Base-by-base conservation (phyloP, 2,113 vertebrate genomes). In the Brachionichthys hirsutus region DNA sequence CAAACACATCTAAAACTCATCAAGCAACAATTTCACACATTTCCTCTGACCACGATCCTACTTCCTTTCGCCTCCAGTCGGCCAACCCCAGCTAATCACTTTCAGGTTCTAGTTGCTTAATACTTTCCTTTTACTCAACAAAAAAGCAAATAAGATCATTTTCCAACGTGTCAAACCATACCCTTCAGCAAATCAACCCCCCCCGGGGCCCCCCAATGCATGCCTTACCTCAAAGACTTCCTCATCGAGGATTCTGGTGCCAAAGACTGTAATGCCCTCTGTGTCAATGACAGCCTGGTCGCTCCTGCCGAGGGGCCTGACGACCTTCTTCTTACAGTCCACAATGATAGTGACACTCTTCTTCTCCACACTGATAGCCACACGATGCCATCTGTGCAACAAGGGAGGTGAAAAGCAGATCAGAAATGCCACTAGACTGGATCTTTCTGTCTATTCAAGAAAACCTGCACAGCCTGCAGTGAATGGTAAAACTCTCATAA, bases 321-420 rank as follows among this genome's bases (percentile, higher is more conserved):
- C 93, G 52, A 92, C 62, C 86, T 95, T 98, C 89, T 96, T 96
- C 77, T 95, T 98, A 89, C 97, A 99, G 81, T 99, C 97, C 70
- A 98, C 91, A 68, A 98, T 94, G 89, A 99, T 95, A 30, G 97
- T 98, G 81, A 97, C 92, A 3, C 85, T 94, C 81, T 96, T 95
- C 89, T 95, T 95, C 76, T 99, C 95, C 63, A 99, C 94, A 1
- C 97, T 99, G 80, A 99, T 93, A n/a, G 95, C 97, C 5, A 99
- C 92, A 41, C 97, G 93, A 83, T 99, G 97, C 97, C 97, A 99
- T 87, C 97, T 99, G 64, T 69, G 13, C 34, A 42, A 18, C 19
- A 35, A 40, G 19, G 22, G 30, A 34, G 38, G 3, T 20, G 51
- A 16, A 3, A 0, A 40, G 14, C 34, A 20, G 3, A 54, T 68